Evolutionary conservation across 2,888 invertebrate genomes (phyloP).

Genomic region (Abscondita cerata): DNA sequence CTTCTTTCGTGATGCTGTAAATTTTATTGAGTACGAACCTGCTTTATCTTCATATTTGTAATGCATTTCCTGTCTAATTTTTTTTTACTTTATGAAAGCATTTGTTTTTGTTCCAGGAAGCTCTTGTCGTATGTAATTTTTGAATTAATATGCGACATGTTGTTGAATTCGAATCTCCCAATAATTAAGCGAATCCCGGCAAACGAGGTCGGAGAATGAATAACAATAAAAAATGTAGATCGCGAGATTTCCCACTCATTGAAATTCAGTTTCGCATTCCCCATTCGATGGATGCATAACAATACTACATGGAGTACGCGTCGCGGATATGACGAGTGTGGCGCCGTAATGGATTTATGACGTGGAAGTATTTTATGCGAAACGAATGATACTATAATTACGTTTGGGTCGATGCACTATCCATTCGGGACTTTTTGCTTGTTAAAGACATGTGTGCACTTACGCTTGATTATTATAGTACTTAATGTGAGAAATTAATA

Average conservation of each 20-base stretch:
- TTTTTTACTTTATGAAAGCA: too few relatives aligned
- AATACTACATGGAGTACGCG: conserved; percentile 27
- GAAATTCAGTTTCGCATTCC: conserved; percentile 28
- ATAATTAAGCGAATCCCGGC: conserved; percentile 11
- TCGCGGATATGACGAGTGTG: conserved; percentile 38
- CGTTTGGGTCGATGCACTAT: conserved; percentile 42
- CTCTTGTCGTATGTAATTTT: too few relatives aligned
- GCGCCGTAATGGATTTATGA: conserved; percentile 45
- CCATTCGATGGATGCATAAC: conserved; percentile 31
- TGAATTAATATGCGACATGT: too few relatives aligned
- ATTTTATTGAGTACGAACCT: too few relatives aligned
- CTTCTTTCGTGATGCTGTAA: too few relatives aligned
- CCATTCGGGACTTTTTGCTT: conserved; percentile 34
- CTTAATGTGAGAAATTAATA: conserved; percentile 30
- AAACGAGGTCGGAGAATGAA: conserved; percentile 3
- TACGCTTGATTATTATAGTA: conserved; percentile 25
- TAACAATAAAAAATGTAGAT: conserved; percentile 19
- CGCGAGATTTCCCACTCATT: conserved; percentile 32
- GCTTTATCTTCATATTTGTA: too few relatives aligned
- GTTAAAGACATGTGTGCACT: conserved; percentile 36
- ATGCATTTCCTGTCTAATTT: too few relatives aligned
- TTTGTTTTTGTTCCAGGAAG: too few relatives aligned
- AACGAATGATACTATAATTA: conserved; percentile 44
- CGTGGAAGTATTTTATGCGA: conserved; percentile 45
- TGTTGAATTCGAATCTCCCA: neutral